Evolutionary conservation across 2,888 invertebrate genomes (phyloP).

Genomic region (Boloria euphrosyne): DNA sequence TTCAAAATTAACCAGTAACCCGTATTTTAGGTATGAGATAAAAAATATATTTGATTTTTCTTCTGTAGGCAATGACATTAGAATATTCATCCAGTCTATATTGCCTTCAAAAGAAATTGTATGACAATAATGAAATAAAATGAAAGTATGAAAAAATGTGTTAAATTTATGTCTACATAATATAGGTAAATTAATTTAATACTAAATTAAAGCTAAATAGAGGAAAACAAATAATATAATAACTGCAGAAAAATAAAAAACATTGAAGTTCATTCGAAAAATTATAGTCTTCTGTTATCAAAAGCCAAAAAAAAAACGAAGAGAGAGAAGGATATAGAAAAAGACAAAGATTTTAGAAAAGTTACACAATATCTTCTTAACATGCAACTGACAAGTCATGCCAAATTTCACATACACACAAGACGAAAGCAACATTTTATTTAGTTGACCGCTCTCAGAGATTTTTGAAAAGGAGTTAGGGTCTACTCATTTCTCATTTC

Average conservation of each 20-base stretch:
- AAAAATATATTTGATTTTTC: slow-evolving; percentile 3
- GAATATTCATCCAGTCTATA: neutral
- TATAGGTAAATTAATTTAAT: neutral
- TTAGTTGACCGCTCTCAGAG: slow-evolving; percentile 48
- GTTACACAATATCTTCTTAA: slow-evolving; percentile 9
- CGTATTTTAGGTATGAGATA: neutral
- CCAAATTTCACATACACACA: slow-evolving; percentile 24
- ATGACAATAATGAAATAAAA: neutral
- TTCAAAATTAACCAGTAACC: too few species aligned
- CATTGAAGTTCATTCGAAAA: neutral
- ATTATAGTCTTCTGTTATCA: neutral
- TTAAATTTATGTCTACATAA: slow-evolving; percentile 2
- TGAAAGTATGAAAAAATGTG: slow-evolving; percentile 8
- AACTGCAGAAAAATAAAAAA: slow-evolving; percentile 1
- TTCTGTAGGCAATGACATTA: slow-evolving; percentile 27
- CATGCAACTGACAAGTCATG: slow-evolving; percentile 30
- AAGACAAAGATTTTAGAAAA: neutral
- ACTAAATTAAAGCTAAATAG: slow-evolving; percentile 3
- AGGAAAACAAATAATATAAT: slow-evolving; percentile 3
- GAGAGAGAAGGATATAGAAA: neutral
- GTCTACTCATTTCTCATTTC: slow-evolving; percentile 52
- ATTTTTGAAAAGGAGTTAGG: slow-evolving; percentile 50
- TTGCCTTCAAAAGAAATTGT: slow-evolving; percentile 9
- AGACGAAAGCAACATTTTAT: slow-evolving; percentile 36
- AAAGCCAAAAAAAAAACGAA: slow-evolving; percentile 12